A percentile compares a stretch with the other conserved stretches of the same genome.
Evolutionary conservation across 2,888 invertebrate genomes (phyloP).

Genomic region (Matsumyia berberina): DNA sequence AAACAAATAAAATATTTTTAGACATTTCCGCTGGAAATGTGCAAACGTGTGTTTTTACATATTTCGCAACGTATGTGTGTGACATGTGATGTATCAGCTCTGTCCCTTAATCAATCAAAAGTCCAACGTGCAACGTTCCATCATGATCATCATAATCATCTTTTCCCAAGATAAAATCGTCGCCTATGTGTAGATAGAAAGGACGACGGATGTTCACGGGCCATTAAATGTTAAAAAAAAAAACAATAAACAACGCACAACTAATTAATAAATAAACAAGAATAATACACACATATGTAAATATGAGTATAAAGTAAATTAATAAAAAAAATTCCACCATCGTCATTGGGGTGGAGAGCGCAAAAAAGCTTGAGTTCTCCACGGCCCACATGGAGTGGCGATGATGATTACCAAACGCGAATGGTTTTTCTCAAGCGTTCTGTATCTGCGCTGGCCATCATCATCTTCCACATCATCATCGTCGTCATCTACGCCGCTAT

Average conservation of each 20-base stretch:
- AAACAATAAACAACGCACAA: constrained; percentile 5
- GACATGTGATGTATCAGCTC: constrained; percentile 49
- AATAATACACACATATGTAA: constrained; percentile 26
- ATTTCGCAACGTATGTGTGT: constrained; percentile 41
- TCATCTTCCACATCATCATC: constrained; percentile 52
- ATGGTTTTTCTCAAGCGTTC: constrained; percentile 34
- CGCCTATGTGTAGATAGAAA: no score
- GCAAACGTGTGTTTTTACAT: constrained; percentile 30
- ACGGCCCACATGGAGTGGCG: constrained; percentile 51
- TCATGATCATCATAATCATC: constrained; percentile 50
- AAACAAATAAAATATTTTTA: neutral
- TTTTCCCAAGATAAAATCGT: constrained; percentile 41
- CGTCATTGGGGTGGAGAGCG: constrained; percentile 1
- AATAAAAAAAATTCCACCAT: constrained; percentile 32
- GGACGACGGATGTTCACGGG: constrained; percentile 4
- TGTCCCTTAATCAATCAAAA: constrained; percentile 61
- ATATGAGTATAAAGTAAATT: constrained; percentile 54
- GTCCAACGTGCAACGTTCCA: constrained; percentile 23
- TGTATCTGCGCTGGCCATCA: constrained; percentile 37
- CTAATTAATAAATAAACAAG: constrained; percentile 62
- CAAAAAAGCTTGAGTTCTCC: constrained; percentile 17
- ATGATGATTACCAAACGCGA: constrained; percentile 51
- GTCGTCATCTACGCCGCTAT: constrained; percentile 21
- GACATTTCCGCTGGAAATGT: constrained; percentile 46
- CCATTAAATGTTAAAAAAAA: constrained; percentile 21